phyloP scores from a whole-genome alignment of 2,888 invertebrate species.

The Microdon myrmicae region DNA sequence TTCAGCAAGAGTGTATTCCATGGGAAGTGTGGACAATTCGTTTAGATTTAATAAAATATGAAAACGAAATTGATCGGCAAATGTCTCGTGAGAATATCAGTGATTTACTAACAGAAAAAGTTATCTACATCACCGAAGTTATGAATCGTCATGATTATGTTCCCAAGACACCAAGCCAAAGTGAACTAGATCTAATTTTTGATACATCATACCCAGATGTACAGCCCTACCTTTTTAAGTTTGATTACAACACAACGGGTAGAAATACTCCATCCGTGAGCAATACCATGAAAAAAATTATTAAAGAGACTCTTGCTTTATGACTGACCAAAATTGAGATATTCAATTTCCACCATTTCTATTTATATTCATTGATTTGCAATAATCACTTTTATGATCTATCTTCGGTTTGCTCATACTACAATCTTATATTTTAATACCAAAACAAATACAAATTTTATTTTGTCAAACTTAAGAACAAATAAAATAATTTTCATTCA shows the following conservation, averaged over 20 bases:
- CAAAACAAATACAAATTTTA: too few relatives aligned
- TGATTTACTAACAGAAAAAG: constrained; percentile 89
- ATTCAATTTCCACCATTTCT: neutral
- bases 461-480: too few relatives aligned
- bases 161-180: constrained; percentile 93
- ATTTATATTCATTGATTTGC: constrained; percentile 1
- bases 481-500: too few relatives aligned
- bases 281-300: constrained; percentile 88
- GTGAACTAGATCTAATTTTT: constrained; percentile 92
- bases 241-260: constrained; percentile 83
- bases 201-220: constrained; percentile 93
- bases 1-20: constrained; percentile 90
- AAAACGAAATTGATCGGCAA: constrained; percentile 88
- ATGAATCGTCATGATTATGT: constrained; percentile 97
- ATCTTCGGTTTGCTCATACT: too few relatives aligned
- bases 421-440: too few relatives aligned
- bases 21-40: constrained; percentile 99
- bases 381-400: constrained; percentile 12
- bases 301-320: constrained; percentile 84
- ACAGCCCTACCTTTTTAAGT: constrained; percentile 96
- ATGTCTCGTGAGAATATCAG: constrained; percentile 88
- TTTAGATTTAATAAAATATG: constrained; percentile 86
- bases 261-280: constrained; percentile 84
- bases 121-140: constrained; percentile 92
- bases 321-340: constrained; percentile 67